Evolutionary conservation across 2,888 invertebrate genomes (phyloP), one percentile per base, ranked within the genome.

Genomic region (Entomobrya proxima): DNA sequence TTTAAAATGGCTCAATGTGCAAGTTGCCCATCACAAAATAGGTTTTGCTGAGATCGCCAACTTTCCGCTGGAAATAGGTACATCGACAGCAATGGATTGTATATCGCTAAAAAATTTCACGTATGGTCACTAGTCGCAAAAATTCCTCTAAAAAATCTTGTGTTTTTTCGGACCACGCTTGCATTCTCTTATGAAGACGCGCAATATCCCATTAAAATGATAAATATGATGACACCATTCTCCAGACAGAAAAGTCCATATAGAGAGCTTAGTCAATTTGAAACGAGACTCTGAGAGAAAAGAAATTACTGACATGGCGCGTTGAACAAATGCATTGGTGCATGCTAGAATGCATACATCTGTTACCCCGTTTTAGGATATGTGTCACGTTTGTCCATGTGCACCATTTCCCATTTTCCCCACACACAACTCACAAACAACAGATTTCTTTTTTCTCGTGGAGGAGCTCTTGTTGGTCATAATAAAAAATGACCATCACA

Each of bases 281-380:
- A 21, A 50, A 18, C 50, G 5, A 18, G 27, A 55, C 55, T 27
- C 4, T 27, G 27, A 55, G 55, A 55, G 27, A 52, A 52, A 52
- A 52, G 50, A 52, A 18, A 13, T 13, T 55, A 58, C 21, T 58
- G 30, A 58, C 21, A 44, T 11, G 24, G 24, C 27, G 5, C 11
- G 50, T 50, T 50, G 13, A 27, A 27, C 24, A 55, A 55, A 74
- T 74, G 74, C 74, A 74, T 47, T 74, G 74, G 30, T 74, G 74
- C 74, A 74, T 74, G 74, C 30, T 47, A n/a, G 27, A 21, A 27
- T 50, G 74, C 13, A 37, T 74, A 30, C 40, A 74, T 47, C 74
- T 27, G 30, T 21, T 24, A 13, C 30, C 30, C 32, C 18, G 4
- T 74, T 27, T 24, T 35, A 24, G 24, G 40, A 27, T 47, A 15